Evolutionary conservation across 2,797 vertebrate species (phyloP).

Genomic region (Pipistrellus pygmaeus): DNA sequence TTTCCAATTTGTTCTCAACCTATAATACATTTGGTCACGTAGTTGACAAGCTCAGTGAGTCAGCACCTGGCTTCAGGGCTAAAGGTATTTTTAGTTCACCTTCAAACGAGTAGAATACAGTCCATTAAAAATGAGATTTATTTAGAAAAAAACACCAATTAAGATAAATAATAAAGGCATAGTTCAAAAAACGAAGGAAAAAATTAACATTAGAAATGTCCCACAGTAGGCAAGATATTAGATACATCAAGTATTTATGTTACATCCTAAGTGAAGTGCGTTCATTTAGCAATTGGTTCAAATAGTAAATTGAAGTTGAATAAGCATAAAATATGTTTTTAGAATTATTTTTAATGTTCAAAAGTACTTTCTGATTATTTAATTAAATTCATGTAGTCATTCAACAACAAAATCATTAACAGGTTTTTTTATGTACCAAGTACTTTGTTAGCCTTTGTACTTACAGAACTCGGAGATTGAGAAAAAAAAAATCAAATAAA

Average conservation of each 20-base stretch:
- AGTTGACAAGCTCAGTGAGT: conserved; percentile 47
- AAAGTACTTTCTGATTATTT: conserved; percentile 13
- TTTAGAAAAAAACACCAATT: not conserved
- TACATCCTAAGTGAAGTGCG: not conserved
- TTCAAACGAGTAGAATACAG: conserved; percentile 51
- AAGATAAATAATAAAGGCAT: conserved; percentile 11
- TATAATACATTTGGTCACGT: conserved; percentile 32
- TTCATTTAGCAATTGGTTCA: not conserved
- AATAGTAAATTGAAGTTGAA: not conserved
- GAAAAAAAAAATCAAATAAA: not conserved
- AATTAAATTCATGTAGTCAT: not conserved
- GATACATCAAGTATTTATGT: not conserved
- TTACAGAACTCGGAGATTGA: not conserved
- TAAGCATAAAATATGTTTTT: not conserved
- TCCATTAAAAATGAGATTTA: conserved; percentile 5
- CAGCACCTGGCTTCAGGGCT: conserved; percentile 40
- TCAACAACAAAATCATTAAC: conserved; percentile 2
- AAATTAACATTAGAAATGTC: not conserved
- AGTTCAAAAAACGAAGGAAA: conserved; percentile 20
- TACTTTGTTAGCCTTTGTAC: not conserved
- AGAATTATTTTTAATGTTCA: not conserved
- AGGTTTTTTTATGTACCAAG: not conserved
- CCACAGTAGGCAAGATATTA: not conserved
- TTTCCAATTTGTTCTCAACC: conserved; percentile 41
- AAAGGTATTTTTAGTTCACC: conserved; percentile 60